Base-by-base conservation (phyloP, 2,888 invertebrate species). In the Pammene fasciana region DNA sequence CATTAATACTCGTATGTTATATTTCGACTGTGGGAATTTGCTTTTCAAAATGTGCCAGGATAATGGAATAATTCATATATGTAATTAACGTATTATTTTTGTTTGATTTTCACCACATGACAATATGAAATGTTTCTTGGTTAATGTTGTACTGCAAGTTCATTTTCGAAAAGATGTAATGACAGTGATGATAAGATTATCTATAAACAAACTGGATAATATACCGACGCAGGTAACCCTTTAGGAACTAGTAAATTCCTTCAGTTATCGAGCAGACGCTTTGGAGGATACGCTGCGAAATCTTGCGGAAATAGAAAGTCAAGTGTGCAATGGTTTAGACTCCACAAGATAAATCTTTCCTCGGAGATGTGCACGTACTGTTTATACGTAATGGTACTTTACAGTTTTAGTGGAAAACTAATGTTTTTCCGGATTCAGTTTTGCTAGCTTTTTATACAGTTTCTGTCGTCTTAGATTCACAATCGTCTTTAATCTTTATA, bases 281-380 rank as follows among this genome's bases (percentile, higher is more conserved):
- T 83, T 82, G 75, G 74, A 83, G 86, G 88, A 86, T 86, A 78
- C 79, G 78, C 70, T 73, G 75, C 75, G 80, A 83, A 82, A 86
- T 86, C 81, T 79, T 79, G 77, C 80, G 88, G 86, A 88, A 88
- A 89, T 89, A 86, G 87, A 89, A 88, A 88, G 88, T 86, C 86
- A 87, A 88, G 85, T 83, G 83, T 80, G 78, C 81, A 84, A 84
- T 82, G 80, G 79, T 82, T 82, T 83, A 82, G 81, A 79, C 81
- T 76, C 76, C 74, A 73, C 73, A 76, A 78, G 76, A 87, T 86
- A 86, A 86, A 85, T 85, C 82, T 77, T 75, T 71, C 74, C 74
- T 74, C 71, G 75, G 74, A 76, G 61, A 61, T 54, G 72, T 67
- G 68, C 73, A 72, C 72, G 73, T 73, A 72, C 62, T 73, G 72